Evolutionary conservation across 2,888 invertebrate genomes (phyloP), one percentile per base, ranked within the genome.

Genomic region (Zaprionus lineosus): DNA sequence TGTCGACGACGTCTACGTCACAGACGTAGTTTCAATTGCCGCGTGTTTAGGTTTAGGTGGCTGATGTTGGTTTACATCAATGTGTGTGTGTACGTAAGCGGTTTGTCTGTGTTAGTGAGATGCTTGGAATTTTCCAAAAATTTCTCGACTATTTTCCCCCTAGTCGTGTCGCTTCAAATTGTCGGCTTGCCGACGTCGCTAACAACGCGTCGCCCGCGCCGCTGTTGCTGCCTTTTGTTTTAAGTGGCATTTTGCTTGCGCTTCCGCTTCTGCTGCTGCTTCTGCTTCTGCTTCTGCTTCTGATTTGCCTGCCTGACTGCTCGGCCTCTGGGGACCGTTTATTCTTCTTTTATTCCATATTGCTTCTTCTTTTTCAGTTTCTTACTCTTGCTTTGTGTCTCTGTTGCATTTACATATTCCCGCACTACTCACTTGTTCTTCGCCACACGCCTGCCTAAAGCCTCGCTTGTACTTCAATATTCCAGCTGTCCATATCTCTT

Each of bases 61-160:
- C 56, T 40, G 39, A 16, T 28, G 19, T 41, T 12, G n/a, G 8
- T 14, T 34, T 14, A 14, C 40, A 12, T 28, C 7, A 15, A 8
- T 50, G 12, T 33, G 8, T 43, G n/a, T 33, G 7, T 33, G 7
- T 43, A 18, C 28, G 51, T 46, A 24, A 24, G 29, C 31, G 18
- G 28, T 40, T 34, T 28, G 15, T 31, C 40, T 47, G 29, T 60
- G 28, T 39, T 21, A 16, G 56, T 50, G 37, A 58, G 77, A 81
- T 78, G 78, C 82, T 77, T 77, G 84, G 78, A 78, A 84, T 78
- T 84, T 84, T 78, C 78, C 82, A 77, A 71, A 84, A 81, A 62
- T 52, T 52, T 73, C 63, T 76, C 51, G 43, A 39, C 59, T 73
- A 44, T 78, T 43, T 36, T 39, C 33, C 40, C 7, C 16, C 31